Evolutionary conservation across 2,888 invertebrate species (phyloP).

Genomic region (Blera fallax): DNA sequence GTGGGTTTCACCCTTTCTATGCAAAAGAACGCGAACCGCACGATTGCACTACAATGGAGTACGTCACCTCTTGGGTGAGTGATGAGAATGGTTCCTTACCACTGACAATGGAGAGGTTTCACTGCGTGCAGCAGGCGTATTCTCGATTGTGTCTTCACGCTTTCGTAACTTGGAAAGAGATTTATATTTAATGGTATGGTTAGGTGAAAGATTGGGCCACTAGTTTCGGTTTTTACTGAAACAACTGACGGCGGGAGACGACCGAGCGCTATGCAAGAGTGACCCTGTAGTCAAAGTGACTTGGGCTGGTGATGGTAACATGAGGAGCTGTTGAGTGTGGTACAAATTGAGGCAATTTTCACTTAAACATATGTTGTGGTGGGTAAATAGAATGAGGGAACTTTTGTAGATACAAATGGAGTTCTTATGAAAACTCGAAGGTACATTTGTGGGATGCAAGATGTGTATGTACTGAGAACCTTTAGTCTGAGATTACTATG

Average conservation of each 20-base stretch:
- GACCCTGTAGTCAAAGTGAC: conserved; percentile 4
- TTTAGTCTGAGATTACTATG: no score
- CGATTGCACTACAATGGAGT: conserved; percentile 16
- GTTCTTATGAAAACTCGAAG: no score
- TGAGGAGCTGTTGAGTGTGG: not conserved
- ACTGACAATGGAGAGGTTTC: conserved; percentile 3
- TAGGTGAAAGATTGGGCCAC: conserved; percentile 57
- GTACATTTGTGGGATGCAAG: no score
- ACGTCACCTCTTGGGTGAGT: conserved; percentile 25
- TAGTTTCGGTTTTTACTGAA: conserved; percentile 39
- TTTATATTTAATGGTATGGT: conserved; percentile 50
- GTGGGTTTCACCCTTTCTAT: conserved; percentile 48
- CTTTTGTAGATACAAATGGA: no score
- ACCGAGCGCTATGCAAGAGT: conserved; percentile 22
- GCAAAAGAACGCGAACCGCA: conserved; percentile 22
- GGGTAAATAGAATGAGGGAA: no score
- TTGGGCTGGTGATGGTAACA: not conserved
- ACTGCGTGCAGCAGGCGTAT: conserved; percentile 52
- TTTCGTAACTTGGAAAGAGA: conserved; percentile 57
- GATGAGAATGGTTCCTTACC: conserved; percentile 13
- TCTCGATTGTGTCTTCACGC: conserved; percentile 64
- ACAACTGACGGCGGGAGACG: not conserved
- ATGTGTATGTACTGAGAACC: no score
- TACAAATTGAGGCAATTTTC: conserved; percentile 13
- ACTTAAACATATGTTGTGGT: not conserved